These are phyloP conservation scores for Triplophysa tibetana DNA, from an alignment of 2,113 vertebrate genomes.

Conservation along the genomic window DNA sequence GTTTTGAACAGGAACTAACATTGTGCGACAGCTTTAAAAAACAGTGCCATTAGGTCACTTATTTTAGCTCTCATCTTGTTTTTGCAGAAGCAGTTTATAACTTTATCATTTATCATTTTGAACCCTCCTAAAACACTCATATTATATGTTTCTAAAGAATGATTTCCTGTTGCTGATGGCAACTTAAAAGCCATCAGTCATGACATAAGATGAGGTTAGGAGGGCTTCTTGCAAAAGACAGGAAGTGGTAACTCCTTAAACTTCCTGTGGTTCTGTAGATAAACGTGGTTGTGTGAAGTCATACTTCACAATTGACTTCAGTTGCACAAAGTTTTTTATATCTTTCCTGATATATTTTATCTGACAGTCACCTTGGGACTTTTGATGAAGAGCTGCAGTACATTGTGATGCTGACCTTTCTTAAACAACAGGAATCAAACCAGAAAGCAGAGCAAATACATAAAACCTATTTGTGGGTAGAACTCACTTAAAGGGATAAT, in stretches of 20 bases:
- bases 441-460: background rate
- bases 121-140: background rate
- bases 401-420: background rate
- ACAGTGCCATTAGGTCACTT: too few species aligned
- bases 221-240: slow-evolving; percentile 43
- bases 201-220: background rate
- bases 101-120: background rate
- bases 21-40: too few species aligned
- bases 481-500: too few species aligned
- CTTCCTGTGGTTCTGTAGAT: slow-evolving; percentile 57
- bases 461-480: too few species aligned
- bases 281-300: slow-evolving; percentile 42
- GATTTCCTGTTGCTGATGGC: slow-evolving; percentile 3
- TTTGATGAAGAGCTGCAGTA: background rate
- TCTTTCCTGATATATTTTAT: background rate
- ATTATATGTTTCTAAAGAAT: background rate
- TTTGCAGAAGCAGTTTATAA: too few species aligned
- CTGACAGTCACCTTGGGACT: background rate
- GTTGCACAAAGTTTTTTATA: slow-evolving; percentile 7
- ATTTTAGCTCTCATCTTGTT: too few species aligned
- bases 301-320: background rate
- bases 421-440: background rate
- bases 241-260: slow-evolving; percentile 58
- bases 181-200: background rate
- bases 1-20: too few species aligned